Conservation (phyloP, 2,888 invertebrate species). For the Ashinkailepas kermadecensis region DNA sequence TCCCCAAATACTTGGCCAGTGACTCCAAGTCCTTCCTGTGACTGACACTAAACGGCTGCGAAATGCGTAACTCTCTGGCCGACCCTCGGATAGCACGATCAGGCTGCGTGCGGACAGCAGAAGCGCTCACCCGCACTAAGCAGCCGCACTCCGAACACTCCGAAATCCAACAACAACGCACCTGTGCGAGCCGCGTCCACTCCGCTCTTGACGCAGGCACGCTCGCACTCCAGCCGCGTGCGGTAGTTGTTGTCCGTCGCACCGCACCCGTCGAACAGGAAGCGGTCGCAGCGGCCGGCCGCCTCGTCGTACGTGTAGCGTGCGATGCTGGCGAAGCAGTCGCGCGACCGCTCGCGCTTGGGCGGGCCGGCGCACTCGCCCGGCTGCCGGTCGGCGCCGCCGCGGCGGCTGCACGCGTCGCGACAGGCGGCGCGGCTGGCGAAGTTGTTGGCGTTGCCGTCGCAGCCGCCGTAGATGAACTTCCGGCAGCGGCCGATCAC, state of each 20-base stretch:
- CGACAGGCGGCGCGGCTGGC: neutral
- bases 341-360: neutral
- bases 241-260: conserved; percentile 2
- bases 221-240: neutral
- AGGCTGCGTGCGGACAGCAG: neutral
- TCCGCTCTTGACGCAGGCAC: neutral
- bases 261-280: conserved; percentile 8
- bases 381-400: neutral
- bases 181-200: neutral
- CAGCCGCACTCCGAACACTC: neutral
- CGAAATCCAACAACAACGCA: conserved; percentile 10
- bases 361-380: neutral
- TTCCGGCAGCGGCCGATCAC: conserved; percentile 1
- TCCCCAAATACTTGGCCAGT: no score
- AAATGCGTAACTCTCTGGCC: no score
- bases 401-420: neutral
- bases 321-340: neutral
- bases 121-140: neutral
- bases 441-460: conserved; percentile 19
- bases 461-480: conserved; percentile 17
- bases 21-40: no score
- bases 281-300: neutral
- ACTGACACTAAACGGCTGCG: no score
- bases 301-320: neutral
- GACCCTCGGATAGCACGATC: neutral